phyloP scores from a whole-genome alignment of 2,888 invertebrate species.

The Agelastica alni region DNA sequence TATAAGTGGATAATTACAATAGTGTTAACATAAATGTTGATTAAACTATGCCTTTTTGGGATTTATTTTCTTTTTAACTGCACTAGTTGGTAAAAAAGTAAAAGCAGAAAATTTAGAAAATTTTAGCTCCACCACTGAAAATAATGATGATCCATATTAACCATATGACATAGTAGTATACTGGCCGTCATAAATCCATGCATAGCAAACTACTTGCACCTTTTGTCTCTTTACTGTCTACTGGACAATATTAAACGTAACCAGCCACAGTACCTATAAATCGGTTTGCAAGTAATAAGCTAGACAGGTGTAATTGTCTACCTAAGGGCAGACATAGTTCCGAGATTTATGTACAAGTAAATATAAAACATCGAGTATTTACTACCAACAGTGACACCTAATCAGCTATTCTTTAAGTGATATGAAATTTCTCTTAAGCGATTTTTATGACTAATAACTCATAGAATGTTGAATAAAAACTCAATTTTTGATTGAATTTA shows the following conservation, averaged over 20 bases:
- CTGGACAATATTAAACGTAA: slow-evolving; percentile 23
- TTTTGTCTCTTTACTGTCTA: slow-evolving; percentile 25
- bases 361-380: slow-evolving; percentile 1
- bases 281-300: slow-evolving; percentile 29
- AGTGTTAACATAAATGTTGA: too few species aligned
- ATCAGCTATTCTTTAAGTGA: slow-evolving; percentile 2
- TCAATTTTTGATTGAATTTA: too few species aligned
- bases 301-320: slow-evolving; percentile 12
- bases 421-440: too few species aligned
- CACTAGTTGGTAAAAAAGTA: too few species aligned
- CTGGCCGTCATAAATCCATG: slow-evolving; percentile 16
- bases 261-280: slow-evolving; percentile 31
- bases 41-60: too few species aligned
- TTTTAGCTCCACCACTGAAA: too few species aligned
- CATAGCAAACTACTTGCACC: slow-evolving; percentile 19
- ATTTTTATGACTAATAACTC: too few species aligned
- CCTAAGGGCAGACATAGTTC: slow-evolving; percentile 9
- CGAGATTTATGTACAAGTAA: slow-evolving; percentile 15
- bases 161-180: slow-evolving; percentile 9
- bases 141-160: too few species aligned
- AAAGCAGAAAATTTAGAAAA: too few species aligned
- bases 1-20: too few species aligned
- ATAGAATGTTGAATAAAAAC: too few species aligned
- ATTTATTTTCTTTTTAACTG: too few species aligned
- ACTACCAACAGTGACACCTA: slow-evolving; percentile 11